Evolutionary conservation across 1,140 invertebrate species (phyloP).

Genomic region (Aphaenogaster floridana): DNA sequence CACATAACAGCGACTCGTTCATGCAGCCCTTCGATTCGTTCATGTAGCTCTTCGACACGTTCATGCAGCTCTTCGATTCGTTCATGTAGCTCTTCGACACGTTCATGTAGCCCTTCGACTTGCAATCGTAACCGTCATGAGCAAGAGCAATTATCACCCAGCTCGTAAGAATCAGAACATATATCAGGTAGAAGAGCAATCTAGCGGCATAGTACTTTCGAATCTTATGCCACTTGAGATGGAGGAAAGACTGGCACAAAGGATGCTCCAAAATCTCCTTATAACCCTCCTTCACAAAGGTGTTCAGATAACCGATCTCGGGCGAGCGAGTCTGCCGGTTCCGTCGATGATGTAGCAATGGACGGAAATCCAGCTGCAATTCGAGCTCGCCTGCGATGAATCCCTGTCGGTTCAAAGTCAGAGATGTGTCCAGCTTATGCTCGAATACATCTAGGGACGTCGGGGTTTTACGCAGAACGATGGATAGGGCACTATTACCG

Average conservation of each 20-base stretch:
- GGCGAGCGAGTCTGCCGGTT: slow-evolving; percentile 85
- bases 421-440: slow-evolving; percentile 92
- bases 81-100: slow-evolving; percentile 75
- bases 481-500: slow-evolving; percentile 93
- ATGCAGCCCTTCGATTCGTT: slow-evolving; percentile 87
- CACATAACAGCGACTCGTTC: slow-evolving; percentile 86
- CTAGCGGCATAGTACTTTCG: slow-evolving; percentile 94
- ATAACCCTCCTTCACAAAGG: slow-evolving; percentile 94
- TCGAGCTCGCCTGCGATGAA: slow-evolving; percentile 93
- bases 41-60: slow-evolving; percentile 74
- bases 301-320: slow-evolving; percentile 93
- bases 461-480: slow-evolving; percentile 94
- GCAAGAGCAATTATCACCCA: slow-evolving; percentile 93
- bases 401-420: slow-evolving; percentile 92
- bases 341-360: slow-evolving; percentile 92
- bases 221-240: slow-evolving; percentile 96
- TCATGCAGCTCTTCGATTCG: slow-evolving; percentile 77
- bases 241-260: slow-evolving; percentile 93
- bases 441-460: slow-evolving; percentile 92
- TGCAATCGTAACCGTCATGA: slow-evolving; percentile 92
- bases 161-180: slow-evolving; percentile 92
- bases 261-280: slow-evolving; percentile 94
- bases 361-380: slow-evolving; percentile 93
- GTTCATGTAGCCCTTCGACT: slow-evolving; percentile 81
- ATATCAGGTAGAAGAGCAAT: slow-evolving; percentile 93